These are phyloP conservation scores for Acanthisitta chloris DNA, from an alignment of 2,113 vertebrate genomes.

Conservation along the genomic window DNA sequence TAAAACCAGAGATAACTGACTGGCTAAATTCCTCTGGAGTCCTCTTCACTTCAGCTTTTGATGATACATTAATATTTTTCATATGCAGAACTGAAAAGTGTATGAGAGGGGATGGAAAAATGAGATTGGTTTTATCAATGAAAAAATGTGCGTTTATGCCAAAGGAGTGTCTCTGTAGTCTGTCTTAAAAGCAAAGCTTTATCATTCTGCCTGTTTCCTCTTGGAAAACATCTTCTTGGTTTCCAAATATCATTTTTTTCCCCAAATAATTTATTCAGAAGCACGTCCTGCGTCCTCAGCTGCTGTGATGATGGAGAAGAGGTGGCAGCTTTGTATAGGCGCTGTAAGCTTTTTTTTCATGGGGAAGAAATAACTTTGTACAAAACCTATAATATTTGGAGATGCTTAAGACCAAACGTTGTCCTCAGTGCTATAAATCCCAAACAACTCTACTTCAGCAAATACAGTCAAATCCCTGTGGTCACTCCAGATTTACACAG, in stretches of 20 bases:
- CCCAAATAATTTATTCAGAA: not conserved
- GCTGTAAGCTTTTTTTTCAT: not conserved
- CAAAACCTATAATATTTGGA: not conserved
- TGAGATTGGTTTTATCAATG: not conserved
- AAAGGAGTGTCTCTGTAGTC: not conserved
- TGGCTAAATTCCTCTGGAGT: not conserved
- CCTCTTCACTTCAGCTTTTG: not conserved
- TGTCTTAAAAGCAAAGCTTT: not conserved
- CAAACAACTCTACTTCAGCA: not conserved
- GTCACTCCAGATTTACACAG: not conserved
- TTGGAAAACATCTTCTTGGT: not conserved
- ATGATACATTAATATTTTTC: not conserved
- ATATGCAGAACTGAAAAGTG: not conserved
- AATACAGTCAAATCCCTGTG: not conserved
- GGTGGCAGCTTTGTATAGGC: not conserved
- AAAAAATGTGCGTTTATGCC: not conserved
- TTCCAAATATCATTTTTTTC: not conserved
- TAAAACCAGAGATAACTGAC: not conserved
- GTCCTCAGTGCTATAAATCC: not conserved
- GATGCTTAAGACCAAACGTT: not conserved
- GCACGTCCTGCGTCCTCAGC: not conserved
- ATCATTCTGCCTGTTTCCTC: not conserved
- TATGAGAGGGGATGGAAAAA: not conserved
- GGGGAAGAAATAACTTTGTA: not conserved
- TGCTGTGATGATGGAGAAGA: not conserved